Evolutionary conservation across 2,888 invertebrate species (phyloP).

Genomic region (Amiota communis): DNA sequence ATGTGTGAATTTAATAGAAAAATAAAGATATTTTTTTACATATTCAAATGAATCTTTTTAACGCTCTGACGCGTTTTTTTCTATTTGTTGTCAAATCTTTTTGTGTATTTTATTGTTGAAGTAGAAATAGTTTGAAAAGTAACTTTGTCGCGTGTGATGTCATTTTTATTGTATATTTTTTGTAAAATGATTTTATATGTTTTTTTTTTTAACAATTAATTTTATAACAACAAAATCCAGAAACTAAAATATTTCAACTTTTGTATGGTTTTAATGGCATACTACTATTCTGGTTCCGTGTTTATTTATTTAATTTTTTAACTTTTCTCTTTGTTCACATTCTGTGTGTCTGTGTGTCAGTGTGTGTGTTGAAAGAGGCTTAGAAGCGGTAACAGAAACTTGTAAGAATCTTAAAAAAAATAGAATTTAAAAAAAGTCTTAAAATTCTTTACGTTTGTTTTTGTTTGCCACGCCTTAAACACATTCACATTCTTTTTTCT

Average conservation of each 20-base stretch:
- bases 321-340: background rate
- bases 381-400: background rate
- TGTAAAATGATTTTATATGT: background rate
- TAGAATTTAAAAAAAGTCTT: background rate
- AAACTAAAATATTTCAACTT: constrained; percentile 4
- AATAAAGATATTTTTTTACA: constrained; percentile 48
- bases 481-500: background rate
- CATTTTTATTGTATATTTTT: constrained; percentile 18
- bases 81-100: constrained; percentile 24
- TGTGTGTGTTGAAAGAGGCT: no score
- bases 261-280: background rate
- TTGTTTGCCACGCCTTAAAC: background rate
- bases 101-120: constrained; percentile 30
- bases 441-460: background rate
- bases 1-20: constrained; percentile 47
- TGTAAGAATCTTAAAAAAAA: background rate
- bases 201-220: constrained; percentile 12
- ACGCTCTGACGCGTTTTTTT: constrained; percentile 17
- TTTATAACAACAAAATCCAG: constrained; percentile 5
- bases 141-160: constrained; percentile 30
- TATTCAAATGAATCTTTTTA: constrained; percentile 53
- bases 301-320: constrained; percentile 5
- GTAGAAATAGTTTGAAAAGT: constrained; percentile 13
- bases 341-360: no score
- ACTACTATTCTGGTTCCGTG: constrained; percentile 12